Evolutionary conservation across 1,140 invertebrate species (phyloP).

Genomic region (Pogonomyrmex californicus): DNA sequence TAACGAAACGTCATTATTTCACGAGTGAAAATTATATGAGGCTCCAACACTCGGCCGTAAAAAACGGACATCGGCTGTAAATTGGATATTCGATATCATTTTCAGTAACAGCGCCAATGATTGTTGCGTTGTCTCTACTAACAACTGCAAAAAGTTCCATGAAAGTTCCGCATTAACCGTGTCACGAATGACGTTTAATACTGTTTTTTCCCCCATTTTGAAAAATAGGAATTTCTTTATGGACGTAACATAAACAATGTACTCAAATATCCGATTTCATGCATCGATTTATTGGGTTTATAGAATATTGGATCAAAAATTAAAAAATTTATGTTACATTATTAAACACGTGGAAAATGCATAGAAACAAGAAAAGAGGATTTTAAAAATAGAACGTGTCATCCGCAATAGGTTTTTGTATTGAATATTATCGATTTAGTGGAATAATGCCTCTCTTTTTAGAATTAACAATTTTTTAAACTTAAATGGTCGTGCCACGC

Average conservation of each 20-base stretch:
- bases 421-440: conserved; percentile 30
- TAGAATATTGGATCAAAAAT: neutral
- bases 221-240: neutral
- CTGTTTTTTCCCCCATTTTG: neutral
- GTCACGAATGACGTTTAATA: neutral
- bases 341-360: neutral
- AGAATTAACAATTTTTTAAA: conserved; percentile 41
- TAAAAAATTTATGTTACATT: neutral
- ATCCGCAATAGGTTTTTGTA: conserved; percentile 10
- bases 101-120: conserved; percentile 9
- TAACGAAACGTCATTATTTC: conserved; percentile 40
- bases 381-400: neutral
- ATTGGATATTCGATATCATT: conserved; percentile 55
- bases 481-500: conserved; percentile 16
- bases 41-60: conserved; percentile 5
- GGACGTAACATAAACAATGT: neutral
- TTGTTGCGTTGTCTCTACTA: neutral
- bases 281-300: conserved; percentile 9
- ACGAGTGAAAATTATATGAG: conserved; percentile 42
- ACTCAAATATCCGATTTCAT: neutral
- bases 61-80: conserved; percentile 35
- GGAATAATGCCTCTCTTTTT: conserved; percentile 16
- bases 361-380: neutral
- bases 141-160: neutral
- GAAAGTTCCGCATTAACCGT: neutral